Percentiles rank a stretch among this genome's conserved stretches.
Evolutionary conservation across 2,888 invertebrate genomes (phyloP).

Genomic region (Ophion obscuratus): DNA sequence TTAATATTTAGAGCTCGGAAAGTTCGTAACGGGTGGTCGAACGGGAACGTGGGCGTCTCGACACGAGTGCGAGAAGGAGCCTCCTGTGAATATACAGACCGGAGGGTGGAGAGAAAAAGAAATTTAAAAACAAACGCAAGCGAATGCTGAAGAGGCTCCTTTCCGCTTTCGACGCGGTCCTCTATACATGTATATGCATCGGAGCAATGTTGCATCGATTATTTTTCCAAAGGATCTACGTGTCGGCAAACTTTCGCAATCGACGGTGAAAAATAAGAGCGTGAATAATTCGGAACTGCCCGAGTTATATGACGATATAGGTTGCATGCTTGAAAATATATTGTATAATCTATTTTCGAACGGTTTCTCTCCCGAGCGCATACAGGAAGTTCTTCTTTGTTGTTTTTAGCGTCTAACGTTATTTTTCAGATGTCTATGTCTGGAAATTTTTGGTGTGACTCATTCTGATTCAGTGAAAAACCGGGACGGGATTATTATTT

Average conservation of each 20-base stretch:
- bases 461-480: slow-evolving; percentile 42
- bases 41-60: slow-evolving; percentile 70
- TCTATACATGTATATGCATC: not conserved
- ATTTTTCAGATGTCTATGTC: slow-evolving; percentile 41
- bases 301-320: slow-evolving; percentile 35
- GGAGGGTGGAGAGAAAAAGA: slow-evolving; percentile 33
- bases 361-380: slow-evolving; percentile 16
- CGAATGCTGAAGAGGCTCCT: slow-evolving; percentile 69
- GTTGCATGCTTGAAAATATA: slow-evolving; percentile 72
- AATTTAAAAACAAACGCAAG: slow-evolving; percentile 74
- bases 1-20: slow-evolving; percentile 78
- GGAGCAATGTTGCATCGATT: slow-evolving; percentile 60
- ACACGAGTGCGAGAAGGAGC: slow-evolving; percentile 66
- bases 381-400: slow-evolving; percentile 50
- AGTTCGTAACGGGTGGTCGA: slow-evolving; percentile 74
- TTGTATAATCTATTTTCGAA: slow-evolving; percentile 68
- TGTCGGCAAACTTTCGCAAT: slow-evolving; percentile 33
- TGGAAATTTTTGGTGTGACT: slow-evolving; percentile 13
- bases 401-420: slow-evolving; percentile 61
- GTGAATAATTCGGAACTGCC: slow-evolving; percentile 34
- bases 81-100: slow-evolving; percentile 17
- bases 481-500: slow-evolving; percentile 41
- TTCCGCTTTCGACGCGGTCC: slow-evolving; percentile 34
- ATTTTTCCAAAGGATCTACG: slow-evolving; percentile 74
- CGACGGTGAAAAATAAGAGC: slow-evolving; percentile 26